Evolutionary conservation across 2,888 invertebrate species (phyloP).

Genomic region (Chrysotoxum bicinctum): DNA sequence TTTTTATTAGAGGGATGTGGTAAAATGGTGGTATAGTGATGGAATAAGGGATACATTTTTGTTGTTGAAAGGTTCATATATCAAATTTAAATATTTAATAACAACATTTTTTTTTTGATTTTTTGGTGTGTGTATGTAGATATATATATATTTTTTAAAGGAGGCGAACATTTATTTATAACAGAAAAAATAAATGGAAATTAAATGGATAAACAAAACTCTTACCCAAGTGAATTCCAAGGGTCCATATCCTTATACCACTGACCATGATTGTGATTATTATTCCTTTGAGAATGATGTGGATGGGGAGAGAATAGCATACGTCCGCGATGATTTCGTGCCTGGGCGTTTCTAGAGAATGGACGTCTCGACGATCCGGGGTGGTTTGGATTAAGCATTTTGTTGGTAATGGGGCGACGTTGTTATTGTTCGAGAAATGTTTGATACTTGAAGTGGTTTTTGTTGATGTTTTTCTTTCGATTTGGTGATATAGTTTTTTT

Average conservation of each 20-base stretch:
- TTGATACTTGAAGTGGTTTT: background rate
- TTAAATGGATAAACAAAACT: constrained; percentile 74
- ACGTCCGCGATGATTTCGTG: constrained; percentile 80
- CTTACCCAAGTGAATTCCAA: constrained; percentile 81
- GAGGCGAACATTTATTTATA: constrained; percentile 20
- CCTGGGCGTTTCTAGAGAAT: constrained; percentile 80
- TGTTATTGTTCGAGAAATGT: background rate
- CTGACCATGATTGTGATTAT: constrained; percentile 75
- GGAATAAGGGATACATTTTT: constrained; percentile 36
- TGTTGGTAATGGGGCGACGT: constrained; percentile 36
- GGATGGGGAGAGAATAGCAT: constrained; percentile 80
- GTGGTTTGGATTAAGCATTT: constrained; percentile 79
- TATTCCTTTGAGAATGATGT: constrained; percentile 76
- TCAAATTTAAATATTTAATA: constrained; percentile 60
- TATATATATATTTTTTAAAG: constrained; percentile 45
- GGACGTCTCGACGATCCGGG: constrained; percentile 80
- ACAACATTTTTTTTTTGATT: constrained; percentile 43
- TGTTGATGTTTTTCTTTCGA: constrained; percentile 9
- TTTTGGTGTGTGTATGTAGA: constrained; percentile 63
- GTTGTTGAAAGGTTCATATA: constrained; percentile 29
- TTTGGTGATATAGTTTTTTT: constrained; percentile 8
- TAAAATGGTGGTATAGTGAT: constrained; percentile 69
- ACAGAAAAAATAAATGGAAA: constrained; percentile 2
- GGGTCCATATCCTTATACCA: constrained; percentile 77
- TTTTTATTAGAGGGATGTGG: constrained; percentile 6